These are phyloP conservation scores for Caenorhabditis sp. DNA, from an alignment of 2,888 invertebrate genomes.

Conservation along the genomic window DNA sequence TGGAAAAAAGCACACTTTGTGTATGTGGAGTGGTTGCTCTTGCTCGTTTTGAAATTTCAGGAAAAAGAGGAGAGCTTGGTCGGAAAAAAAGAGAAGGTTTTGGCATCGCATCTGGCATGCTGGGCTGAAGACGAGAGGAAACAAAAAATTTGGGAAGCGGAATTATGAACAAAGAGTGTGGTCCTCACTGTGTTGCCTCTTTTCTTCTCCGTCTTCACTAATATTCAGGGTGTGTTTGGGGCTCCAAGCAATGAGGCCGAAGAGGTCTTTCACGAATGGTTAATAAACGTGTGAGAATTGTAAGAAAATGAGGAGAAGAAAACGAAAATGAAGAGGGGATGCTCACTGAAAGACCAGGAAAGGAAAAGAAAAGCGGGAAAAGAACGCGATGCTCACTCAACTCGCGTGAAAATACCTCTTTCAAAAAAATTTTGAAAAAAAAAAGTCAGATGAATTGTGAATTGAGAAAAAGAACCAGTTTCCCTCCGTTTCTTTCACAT, in stretches of 20 bases:
- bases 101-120: slow-evolving; percentile 51
- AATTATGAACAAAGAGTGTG: slow-evolving; percentile 23
- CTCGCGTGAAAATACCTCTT: too few relatives aligned
- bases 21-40: slow-evolving; percentile 8
- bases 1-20: slow-evolving; percentile 18
- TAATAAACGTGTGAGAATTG: slow-evolving; percentile 36
- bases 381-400: background rate
- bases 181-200: background rate
- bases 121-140: slow-evolving; percentile 20
- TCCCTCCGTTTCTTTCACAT: slow-evolving; percentile 7
- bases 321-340: background rate
- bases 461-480: slow-evolving; percentile 25
- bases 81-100: slow-evolving; percentile 18
- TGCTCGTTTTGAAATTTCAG: slow-evolving; percentile 43
- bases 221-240: slow-evolving; percentile 11
- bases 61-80: slow-evolving; percentile 19
- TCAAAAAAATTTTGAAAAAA: background rate
- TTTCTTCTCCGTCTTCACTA: slow-evolving; percentile 12
- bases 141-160: slow-evolving; percentile 32
- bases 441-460: background rate
- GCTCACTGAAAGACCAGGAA: background rate
- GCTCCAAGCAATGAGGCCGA: background rate
- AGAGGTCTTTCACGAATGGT: slow-evolving; percentile 17
- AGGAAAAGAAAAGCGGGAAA: background rate
- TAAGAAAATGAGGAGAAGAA: background rate